Base-by-base conservation (phyloP, 1,140 invertebrate species). In the Holotrichia oblita region DNA sequence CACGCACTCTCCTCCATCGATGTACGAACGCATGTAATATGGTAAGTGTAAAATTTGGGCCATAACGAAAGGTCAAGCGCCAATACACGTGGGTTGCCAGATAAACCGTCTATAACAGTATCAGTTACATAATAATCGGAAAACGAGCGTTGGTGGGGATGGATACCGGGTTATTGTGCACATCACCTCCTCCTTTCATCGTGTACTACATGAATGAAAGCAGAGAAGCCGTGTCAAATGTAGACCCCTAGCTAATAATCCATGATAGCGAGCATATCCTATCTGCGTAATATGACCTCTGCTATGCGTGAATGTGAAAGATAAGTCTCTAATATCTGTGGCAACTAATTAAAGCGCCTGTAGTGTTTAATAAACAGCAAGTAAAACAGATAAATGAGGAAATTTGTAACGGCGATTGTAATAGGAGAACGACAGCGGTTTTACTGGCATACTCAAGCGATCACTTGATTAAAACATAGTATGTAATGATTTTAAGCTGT, bases 241-340 rank as follows among this genome's bases (percentile, higher is more conserved):
- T 69, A 24, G 4, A 69, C 10, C 3, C 6, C 48, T 55, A n/a
- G 6, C n/a, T 12, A 64, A 6, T 27, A 69, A 69, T n/a, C 17
- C 61, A 20, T 14, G 61, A 69, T 69, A 69, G 61, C 61, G 22
- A 69, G 24, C 24, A 2, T 69, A 69, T 34, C 61, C 61, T 69
- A 69, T 69, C 61, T 69, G 61, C 61, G 61, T 69, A 69, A 69
- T 27, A 22, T 69, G 61, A 69, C 61, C 61, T 69, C 61, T 24
- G 61, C 61, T 69, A 69, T 69, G 61, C 22, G 22, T 69, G 61
- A 69, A 69, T 69, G 22, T 34, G 61, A 69, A 27, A 69, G 61
- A 69, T 69, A 69, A 69, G 61, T 34, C 22, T 69, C 14, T 69
- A 27, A 27, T 69, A 69, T 69, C 22, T 12, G 22, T 69, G 12